A percentile compares a stretch with the other conserved stretches of the same genome.
Conservation (phyloP, 2,888 invertebrate species). For the Didymodactylos carnosus region DNA sequence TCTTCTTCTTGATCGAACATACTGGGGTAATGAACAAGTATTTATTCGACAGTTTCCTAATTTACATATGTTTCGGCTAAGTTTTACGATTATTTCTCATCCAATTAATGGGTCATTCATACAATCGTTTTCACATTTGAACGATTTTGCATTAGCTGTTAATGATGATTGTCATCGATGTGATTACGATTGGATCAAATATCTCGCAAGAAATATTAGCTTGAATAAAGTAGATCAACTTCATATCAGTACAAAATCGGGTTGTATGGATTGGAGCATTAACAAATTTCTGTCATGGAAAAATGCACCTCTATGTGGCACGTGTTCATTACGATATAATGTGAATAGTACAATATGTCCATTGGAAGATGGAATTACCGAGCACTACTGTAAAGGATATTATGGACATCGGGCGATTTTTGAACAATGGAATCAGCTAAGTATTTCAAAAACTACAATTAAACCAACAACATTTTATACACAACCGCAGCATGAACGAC, state of each 20-base stretch:
- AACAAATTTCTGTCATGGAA: neutral
- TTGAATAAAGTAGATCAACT: neutral
- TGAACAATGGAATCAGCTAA: neutral
- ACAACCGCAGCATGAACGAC: too few species aligned
- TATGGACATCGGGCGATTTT: neutral
- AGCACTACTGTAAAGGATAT: neutral
- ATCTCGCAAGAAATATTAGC: neutral
- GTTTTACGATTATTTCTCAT: neutral
- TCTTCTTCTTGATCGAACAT: neutral
- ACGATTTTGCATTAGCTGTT: neutral
- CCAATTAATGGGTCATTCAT: neutral
- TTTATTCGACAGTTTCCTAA: neutral
- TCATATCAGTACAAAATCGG: neutral
- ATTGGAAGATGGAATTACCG: neutral
- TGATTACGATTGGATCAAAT: neutral
- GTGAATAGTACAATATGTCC: neutral
- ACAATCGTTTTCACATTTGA: neutral
- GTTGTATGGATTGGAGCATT: neutral
- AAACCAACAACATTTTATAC: too few species aligned
- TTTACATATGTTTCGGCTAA: neutral
- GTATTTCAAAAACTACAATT: too few species aligned
- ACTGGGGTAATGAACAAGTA: neutral
- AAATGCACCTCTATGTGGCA: neutral
- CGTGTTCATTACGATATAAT: neutral
- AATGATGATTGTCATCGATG: constrained; percentile 1